Evolutionary conservation across 2,888 invertebrate genomes (phyloP).

Genomic region (Drepana falcataria): DNA sequence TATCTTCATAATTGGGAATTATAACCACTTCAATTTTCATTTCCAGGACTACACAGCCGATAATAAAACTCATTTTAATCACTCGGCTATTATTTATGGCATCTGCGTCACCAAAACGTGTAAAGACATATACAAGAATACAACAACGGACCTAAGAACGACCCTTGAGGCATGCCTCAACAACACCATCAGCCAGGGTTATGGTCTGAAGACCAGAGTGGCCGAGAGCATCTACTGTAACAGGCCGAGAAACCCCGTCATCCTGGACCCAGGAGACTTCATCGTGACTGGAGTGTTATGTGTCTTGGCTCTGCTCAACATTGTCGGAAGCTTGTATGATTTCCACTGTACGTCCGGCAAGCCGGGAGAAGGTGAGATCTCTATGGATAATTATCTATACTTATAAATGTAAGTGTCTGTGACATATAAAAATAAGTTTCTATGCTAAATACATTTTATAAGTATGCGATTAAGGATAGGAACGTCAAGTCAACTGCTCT

Average conservation of each 20-base stretch:
- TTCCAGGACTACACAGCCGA: constrained; percentile 32
- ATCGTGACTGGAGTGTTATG: constrained; percentile 5
- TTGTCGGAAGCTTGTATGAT: constrained; percentile 14
- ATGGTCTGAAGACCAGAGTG: constrained; percentile 15
- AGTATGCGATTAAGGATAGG: too few relatives aligned
- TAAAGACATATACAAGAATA: constrained; percentile 13
- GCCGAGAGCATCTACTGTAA: constrained; percentile 7
- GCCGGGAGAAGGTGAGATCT: background rate
- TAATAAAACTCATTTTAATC: constrained; percentile 26
- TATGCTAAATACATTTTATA: too few relatives aligned
- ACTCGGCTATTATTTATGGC: constrained; percentile 25
- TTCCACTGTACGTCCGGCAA: background rate
- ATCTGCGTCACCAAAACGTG: constrained; percentile 28
- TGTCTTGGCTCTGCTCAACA: constrained; percentile 8
- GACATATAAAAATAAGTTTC: too few relatives aligned
- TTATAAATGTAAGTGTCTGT: too few relatives aligned
- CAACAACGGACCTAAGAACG: constrained; percentile 10
- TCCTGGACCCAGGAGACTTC: constrained; percentile 9
- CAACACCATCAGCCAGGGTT: constrained; percentile 10
- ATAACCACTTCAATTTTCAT: background rate
- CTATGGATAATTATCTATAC: too few relatives aligned
- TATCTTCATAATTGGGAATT: too few relatives aligned
- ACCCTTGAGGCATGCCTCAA: constrained; percentile 21
- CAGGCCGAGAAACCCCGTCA: constrained; percentile 3
- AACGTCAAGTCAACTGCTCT: too few relatives aligned